Percentiles rank a stretch among this genome's conserved stretches.
These are phyloP conservation scores for Drosophila tristis DNA, from an alignment of 1,140 invertebrate genomes.

Conservation along the genomic window DNA sequence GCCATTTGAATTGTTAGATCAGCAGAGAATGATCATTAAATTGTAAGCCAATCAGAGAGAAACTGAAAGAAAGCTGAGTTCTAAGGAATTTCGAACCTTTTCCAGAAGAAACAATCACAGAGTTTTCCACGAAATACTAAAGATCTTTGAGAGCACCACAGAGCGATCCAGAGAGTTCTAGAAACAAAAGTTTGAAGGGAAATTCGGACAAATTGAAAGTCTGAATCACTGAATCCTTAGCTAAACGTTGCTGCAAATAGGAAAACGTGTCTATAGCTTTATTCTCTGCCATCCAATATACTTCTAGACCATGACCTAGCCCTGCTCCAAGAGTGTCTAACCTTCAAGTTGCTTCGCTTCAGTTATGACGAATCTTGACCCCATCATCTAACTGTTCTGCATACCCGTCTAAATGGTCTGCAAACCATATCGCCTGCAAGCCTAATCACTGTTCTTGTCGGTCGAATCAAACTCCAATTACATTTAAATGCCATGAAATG, in stretches of 20 bases:
- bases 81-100: constrained; percentile 11
- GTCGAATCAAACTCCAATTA: constrained; percentile 69
- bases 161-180: too few species aligned
- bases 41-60: constrained; percentile 11
- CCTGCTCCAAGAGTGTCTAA: not conserved
- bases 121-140: constrained; percentile 5
- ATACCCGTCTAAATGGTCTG: constrained; percentile 39
- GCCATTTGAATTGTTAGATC: constrained; percentile 20
- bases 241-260: too few species aligned
- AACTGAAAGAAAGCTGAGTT: constrained; percentile 20
- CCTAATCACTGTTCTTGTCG: constrained; percentile 60
- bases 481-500: constrained; percentile 81
- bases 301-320: not conserved
- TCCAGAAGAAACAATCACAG: not conserved
- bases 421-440: constrained; percentile 14
- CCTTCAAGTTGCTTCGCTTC: not conserved
- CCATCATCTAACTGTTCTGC: constrained; percentile 33
- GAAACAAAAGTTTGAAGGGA: too few species aligned
- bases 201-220: too few species aligned
- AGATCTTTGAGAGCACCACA: not conserved
- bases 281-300: too few species aligned
- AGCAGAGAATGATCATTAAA: constrained; percentile 22
- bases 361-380: not conserved
- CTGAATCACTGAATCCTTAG: too few species aligned
- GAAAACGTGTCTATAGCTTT: too few species aligned